Conservation (phyloP, 2,113 vertebrate genomes). For the Syngnathus scovelli region DNA sequence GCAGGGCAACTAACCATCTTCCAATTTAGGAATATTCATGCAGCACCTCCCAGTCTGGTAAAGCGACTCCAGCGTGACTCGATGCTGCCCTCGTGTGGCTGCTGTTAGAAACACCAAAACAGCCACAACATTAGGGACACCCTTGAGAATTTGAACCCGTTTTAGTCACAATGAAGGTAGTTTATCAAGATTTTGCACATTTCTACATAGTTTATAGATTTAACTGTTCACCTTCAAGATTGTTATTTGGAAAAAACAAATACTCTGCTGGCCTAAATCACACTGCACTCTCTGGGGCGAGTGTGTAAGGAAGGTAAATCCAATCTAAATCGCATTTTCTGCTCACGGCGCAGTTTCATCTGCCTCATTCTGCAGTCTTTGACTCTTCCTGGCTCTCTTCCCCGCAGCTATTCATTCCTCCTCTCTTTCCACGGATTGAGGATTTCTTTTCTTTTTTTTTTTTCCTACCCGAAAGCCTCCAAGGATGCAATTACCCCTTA, state of each 20-base stretch:
- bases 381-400: constrained; percentile 6
- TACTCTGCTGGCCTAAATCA: not conserved
- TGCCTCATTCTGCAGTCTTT: not conserved
- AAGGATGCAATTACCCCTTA: constrained; percentile 43
- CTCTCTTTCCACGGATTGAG: not conserved
- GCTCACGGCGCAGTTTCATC: constrained; percentile 2
- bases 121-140: not conserved
- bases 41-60: not conserved
- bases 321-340: not conserved
- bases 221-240: too few relatives aligned
- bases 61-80: not conserved
- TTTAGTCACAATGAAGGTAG: not conserved
- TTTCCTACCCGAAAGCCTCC: not conserved
- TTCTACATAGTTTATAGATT: too few relatives aligned
- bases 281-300: not conserved
- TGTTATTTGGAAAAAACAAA: not conserved
- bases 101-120: not conserved
- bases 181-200: too few relatives aligned
- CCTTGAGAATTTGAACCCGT: not conserved
- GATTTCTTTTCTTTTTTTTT: not conserved
- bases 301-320: not conserved
- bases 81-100: constrained; percentile 51
- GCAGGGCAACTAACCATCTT: too few relatives aligned
- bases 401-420: constrained; percentile 13
- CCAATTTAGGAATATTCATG: too few relatives aligned